Evolutionary conservation across 1,140 invertebrate species (phyloP).

Genomic region (Drosophila takahashii): DNA sequence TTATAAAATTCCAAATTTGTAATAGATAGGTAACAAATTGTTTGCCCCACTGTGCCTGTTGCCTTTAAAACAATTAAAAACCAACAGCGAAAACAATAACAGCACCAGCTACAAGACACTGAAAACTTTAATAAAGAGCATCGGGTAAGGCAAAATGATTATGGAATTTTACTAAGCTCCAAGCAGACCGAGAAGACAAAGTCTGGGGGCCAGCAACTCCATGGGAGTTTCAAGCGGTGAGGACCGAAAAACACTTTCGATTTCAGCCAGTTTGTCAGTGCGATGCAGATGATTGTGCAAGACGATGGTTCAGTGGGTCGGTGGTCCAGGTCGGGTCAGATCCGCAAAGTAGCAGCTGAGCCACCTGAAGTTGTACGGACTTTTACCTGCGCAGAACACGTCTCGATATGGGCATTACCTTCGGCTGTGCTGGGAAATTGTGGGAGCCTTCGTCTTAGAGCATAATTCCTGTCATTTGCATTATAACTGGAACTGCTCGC

Average conservation of each 20-base stretch:
- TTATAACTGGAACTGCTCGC: slow-evolving; percentile 34
- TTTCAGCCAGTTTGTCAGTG: slow-evolving; percentile 31
- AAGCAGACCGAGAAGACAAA: not conserved
- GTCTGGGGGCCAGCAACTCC: not conserved
- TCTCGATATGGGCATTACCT: slow-evolving; percentile 68
- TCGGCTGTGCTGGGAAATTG: slow-evolving; percentile 37
- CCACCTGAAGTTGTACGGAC: slow-evolving; percentile 9
- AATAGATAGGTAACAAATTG: not conserved
- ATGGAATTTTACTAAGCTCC: slow-evolving; percentile 18
- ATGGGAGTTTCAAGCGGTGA: not conserved
- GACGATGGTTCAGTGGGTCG: slow-evolving; percentile 36
- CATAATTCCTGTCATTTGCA: slow-evolving; percentile 70
- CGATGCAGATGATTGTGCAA: slow-evolving; percentile 46
- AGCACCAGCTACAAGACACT: slow-evolving; percentile 18
- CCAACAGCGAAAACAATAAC: slow-evolving; percentile 53
- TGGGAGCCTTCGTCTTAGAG: slow-evolving; percentile 17
- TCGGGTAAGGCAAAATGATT: slow-evolving; percentile 38
- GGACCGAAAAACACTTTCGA: slow-evolving; percentile 37
- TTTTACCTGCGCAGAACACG: slow-evolving; percentile 66
- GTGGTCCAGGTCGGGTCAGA: slow-evolving; percentile 27
- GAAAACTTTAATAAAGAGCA: slow-evolving; percentile 61
- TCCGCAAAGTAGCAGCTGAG: slow-evolving; percentile 3
- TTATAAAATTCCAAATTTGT: not conserved
- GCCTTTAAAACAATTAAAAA: slow-evolving; percentile 69
- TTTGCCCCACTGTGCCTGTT: slow-evolving; percentile 44